Evolutionary conservation across 53 echinoderm and acorn worm species (phyloP), one percentile per base, ranked within the genome.

Genomic region (Apostichopus leukothele): DNA sequence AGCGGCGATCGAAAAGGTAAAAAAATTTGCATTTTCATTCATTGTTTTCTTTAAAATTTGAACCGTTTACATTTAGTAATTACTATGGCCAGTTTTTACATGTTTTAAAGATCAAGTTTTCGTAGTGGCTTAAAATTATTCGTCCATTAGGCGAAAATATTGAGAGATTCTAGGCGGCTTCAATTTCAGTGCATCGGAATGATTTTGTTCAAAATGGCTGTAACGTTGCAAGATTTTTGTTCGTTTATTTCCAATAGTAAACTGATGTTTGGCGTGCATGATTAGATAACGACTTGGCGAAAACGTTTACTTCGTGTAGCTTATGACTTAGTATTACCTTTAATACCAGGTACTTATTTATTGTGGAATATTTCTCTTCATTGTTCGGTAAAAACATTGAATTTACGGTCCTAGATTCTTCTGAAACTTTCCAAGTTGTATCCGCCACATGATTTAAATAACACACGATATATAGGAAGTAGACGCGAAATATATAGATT

Each of bases 121-220:
- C 71, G 71, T 71, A 71, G 71, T 71, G 71, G 71, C 20, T 71
- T 19, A n/a, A 71, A 71, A 71, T 71, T 71, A 71, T 71, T 71
- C 71, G 71, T 71, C 71, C 71, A 71, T 0, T 71, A 71, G 71
- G 20, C 71, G 71, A 71, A 71, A 71, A 16, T 71, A 71, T 71
- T 19, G 71, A 71, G 71, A 71, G 71, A 71, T 16, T 71, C 71
- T 71, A 71, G 71, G 71, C 18, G 71, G 71, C 71, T 71, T 71
- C 14, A 19, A 57, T 71, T 71, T 71, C 71, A 71, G 10, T 71
- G 71, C 71, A n/a, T 71, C 20, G 71, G 71, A 71, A 71, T 71
- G 71, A 71, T 71, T 71, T 71, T 71, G 13, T 71, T 71, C 71
- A 71, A 71, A 71, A 71, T 71, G 71, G 71, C 71, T 71, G 71